Evolutionary conservation across 2,797 vertebrate genomes (phyloP), one percentile per base, ranked within the genome.

Genomic region (Yasuhikotakia modesta): DNA sequence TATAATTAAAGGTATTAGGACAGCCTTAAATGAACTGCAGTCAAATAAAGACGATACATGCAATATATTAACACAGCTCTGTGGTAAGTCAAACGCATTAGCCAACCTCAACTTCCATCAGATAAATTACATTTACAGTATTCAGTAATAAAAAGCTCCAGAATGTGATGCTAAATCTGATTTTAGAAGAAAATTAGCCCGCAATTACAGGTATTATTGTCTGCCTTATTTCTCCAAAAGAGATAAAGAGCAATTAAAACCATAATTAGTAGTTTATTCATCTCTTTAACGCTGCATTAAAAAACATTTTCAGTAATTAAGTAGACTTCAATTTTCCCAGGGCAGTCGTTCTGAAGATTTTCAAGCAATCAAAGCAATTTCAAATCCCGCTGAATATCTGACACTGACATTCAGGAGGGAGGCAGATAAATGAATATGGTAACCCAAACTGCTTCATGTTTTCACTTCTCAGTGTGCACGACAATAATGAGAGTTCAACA

Each of bases 341-440:
- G 30, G 60, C 13, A 63, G 60, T 17, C 17, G 35, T 63, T 39
- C 32, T 63, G 17, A 63, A 32, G 27, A 35, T 27, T 11, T 63
- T 60, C 24, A 63, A n/a, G 30, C 60, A 35, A 63, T 63, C 60
- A 63, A 63, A 63, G 60, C 60, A 60, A 60, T 60, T 60, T 30
- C 57, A 30, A 30, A 60, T 60, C 57, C 57, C 14, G 22, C 24
- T 16, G 5, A 60, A 63, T 19, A 39, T 35, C 60, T 63, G 19
- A 63, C 17, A 3, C 16, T 32, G 58, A 61, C 24, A 0, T 61
- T 61, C 30, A 39, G 16, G 17, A 30, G 55, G 60, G 30, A 39
- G 35, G 30, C 17, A 27, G 60, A 63, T 63, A 39, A 63, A 63
- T 63, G 60, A 63, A 10, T 19, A 63, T 32, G 14, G 60, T 63